Evolutionary conservation across 2,797 vertebrate genomes (phyloP), one percentile per base, ranked within the genome.

Genomic region (Pseudochromis fuscus): DNA sequence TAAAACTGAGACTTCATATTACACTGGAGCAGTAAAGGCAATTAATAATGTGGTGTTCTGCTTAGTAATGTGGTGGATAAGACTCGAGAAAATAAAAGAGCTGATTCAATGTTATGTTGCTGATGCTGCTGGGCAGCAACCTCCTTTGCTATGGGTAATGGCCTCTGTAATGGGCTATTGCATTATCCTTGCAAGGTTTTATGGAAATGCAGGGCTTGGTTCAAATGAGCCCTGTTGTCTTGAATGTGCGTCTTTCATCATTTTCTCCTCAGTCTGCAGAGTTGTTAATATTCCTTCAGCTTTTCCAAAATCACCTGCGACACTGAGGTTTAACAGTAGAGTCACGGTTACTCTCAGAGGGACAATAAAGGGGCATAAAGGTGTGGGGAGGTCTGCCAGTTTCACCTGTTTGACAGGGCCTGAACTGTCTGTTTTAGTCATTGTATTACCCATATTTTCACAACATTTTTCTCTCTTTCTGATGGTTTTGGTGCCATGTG

Each of bases 171-270:
- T 82, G 81, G 73, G 37, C 67, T 48, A 40, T 49, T 83, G 64
- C 66, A 52, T 80, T 84, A 85, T 77, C 81, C 48, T 73, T 60
- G 45, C 44, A 67, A 80, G 72, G 35, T 61, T 81, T 82, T 87
- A 86, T 85, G 49, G 73, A 76, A 79, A 85, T 83, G 52, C 40
- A 15, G 52, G 23, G 42, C 73, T 80, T 37, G 58, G n/a, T 64
- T 76, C 35, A 73, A 81, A 80, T 62, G 59, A 72, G 46, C 64
- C 65, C 19, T 44, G 59, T 78, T 78, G 67, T 67, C 56, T 64
- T 50, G 21, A 62, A 68, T 78, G 74, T 78, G 67, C 3, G 58
- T 82, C 61, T 71, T 78, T 30, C 58, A 81, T 85, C 78, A 80
- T 72, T 74, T 74, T 59, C 53, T 46, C 53, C 27, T 18, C 56